Conservation (phyloP, 2,113 vertebrate species). For the Urocolius indicus region DNA sequence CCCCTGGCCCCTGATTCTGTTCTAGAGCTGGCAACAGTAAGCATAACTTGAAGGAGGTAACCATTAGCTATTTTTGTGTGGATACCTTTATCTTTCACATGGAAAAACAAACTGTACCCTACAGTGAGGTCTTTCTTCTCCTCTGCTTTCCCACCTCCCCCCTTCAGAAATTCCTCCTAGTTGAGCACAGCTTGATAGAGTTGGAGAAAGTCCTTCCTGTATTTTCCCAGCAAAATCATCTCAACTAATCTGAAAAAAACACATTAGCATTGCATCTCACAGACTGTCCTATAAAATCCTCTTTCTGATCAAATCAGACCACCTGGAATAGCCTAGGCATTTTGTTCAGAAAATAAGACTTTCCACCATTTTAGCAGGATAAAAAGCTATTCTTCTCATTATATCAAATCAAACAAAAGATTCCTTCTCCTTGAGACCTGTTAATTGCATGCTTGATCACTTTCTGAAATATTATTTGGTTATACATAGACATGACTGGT, state of each 20-base stretch:
- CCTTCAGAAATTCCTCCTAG: background rate
- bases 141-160: rapidly evolving
- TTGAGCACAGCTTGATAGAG: background rate
- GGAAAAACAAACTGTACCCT: background rate
- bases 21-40: background rate
- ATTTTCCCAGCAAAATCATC: background rate
- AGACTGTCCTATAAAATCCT: background rate
- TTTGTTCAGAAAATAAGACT: background rate
- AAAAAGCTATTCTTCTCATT: background rate
- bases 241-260: background rate
- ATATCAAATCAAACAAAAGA: background rate
- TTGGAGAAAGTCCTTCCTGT: background rate
- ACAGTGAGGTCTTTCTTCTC: background rate
- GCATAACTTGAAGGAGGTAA: background rate
- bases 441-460: background rate
- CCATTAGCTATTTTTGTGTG: rapidly evolving
- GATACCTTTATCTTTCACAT: background rate
- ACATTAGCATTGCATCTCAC: rapidly evolving
- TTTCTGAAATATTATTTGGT: background rate
- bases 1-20: background rate
- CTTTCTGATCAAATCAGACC: background rate
- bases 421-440: background rate
- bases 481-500: rapidly evolving
- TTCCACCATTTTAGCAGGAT: background rate
- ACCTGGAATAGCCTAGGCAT: background rate